Evolutionary conservation across 2,797 vertebrate genomes (phyloP).

Genomic region (Rousettus madagascariensis): DNA sequence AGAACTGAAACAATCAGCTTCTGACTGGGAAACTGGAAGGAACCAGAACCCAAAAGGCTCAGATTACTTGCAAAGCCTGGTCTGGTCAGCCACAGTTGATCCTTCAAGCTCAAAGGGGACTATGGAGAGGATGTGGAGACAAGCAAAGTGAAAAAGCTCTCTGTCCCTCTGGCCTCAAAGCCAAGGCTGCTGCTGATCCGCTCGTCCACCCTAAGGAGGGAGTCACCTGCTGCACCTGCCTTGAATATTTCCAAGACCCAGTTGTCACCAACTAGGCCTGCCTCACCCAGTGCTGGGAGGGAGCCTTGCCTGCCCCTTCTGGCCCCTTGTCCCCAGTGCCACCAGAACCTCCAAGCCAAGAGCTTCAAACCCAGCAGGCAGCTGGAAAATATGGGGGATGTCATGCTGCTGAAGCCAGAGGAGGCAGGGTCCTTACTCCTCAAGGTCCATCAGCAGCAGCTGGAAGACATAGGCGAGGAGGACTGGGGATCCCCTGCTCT

Average conservation of each 20-base stretch:
- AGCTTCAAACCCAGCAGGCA: neutral
- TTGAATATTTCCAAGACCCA: neutral
- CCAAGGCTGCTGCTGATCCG: neutral
- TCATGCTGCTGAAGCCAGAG: neutral
- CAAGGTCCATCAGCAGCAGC: neutral
- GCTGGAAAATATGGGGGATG: neutral
- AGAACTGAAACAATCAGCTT: neutral
- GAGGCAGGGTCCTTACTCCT: too few species aligned
- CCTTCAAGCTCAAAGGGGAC: neutral
- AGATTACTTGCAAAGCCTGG: neutral
- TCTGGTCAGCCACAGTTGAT: neutral
- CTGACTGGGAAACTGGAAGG: neutral
- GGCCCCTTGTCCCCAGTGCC: neutral
- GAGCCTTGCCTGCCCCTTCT: neutral
- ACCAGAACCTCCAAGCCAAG: neutral
- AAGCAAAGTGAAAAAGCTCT: neutral
- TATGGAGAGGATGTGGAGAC: neutral
- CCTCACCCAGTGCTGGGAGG: neutral
- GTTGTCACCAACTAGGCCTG: neutral
- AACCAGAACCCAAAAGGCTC: neutral
- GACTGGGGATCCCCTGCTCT: neutral
- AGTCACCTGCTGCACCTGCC: neutral
- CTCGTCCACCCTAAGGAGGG: neutral
- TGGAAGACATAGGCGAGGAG: neutral
- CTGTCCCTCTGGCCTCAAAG: neutral